Conservation (phyloP, 1,140 invertebrate species). For the Piezodorus guildinii region DNA sequence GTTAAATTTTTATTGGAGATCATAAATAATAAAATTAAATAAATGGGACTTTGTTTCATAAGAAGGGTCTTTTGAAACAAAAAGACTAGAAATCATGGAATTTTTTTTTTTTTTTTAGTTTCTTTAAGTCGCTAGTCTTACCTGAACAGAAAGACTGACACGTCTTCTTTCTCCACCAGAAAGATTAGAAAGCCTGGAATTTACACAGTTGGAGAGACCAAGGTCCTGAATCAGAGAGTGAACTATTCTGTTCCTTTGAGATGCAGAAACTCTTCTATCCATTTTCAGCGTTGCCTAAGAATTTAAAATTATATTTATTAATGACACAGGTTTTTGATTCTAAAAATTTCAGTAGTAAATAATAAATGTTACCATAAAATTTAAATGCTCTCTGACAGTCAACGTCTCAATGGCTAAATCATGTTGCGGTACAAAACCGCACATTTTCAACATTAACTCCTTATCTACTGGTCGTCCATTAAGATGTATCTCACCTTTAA, state of each 20-base stretch:
- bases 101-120: too few species aligned
- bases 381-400: constrained; percentile 57
- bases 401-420: constrained; percentile 54
- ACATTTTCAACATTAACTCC: constrained; percentile 51
- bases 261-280: constrained; percentile 32
- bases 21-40: too few species aligned
- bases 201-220: constrained; percentile 56
- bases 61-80: too few species aligned
- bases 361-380: constrained; percentile 50
- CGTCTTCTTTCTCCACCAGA: constrained; percentile 90
- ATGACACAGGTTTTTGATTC: not conserved
- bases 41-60: too few species aligned
- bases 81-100: too few species aligned
- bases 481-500: constrained; percentile 50
- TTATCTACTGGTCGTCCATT: constrained; percentile 50
- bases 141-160: constrained; percentile 75
- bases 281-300: constrained; percentile 32
- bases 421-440: constrained; percentile 59
- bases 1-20: too few species aligned
- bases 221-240: constrained; percentile 51
- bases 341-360: not conserved
- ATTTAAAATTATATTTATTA: not conserved
- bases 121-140: constrained; percentile 42
- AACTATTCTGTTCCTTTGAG: constrained; percentile 31
- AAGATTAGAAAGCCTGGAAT: constrained; percentile 66